These are phyloP conservation scores for Carassius auratus DNA, from an alignment of 2,113 vertebrate species.

Conservation along the genomic window DNA sequence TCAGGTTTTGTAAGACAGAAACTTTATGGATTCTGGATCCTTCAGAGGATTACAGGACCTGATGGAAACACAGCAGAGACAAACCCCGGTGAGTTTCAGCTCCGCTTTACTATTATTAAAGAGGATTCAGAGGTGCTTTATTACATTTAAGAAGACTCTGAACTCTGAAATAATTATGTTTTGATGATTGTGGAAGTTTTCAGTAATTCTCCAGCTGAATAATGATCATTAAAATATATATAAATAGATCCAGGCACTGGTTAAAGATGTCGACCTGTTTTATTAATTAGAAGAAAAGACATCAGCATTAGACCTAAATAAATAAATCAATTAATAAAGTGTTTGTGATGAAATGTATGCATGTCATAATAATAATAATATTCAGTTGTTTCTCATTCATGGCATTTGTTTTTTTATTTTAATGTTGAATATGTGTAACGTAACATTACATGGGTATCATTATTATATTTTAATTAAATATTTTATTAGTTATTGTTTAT, in stretches of 20 bases:
- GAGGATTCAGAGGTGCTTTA: background rate
- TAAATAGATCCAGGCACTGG: background rate
- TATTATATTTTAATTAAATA: too few species aligned
- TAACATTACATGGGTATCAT: too few species aligned
- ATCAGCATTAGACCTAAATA: background rate
- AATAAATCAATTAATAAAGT: background rate
- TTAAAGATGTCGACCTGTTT: background rate
- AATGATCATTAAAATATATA: background rate
- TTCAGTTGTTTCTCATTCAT: background rate
- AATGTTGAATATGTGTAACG: background rate
- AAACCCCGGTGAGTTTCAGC: background rate
- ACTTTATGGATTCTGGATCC: background rate
- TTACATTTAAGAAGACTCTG: background rate
- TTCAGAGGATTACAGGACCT: conserved; percentile 5
- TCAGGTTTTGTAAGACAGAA: background rate
- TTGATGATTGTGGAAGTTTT: background rate
- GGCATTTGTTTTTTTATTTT: background rate
- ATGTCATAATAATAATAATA: background rate
- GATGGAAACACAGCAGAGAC: background rate
- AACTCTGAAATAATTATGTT: background rate
- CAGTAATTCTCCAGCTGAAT: too few species aligned
- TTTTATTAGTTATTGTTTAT: too few species aligned
- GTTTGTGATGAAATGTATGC: background rate
- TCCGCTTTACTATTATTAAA: background rate
- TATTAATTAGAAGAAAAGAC: too few species aligned